phyloP scores from a whole-genome alignment of 1,140 invertebrate species.

The Campoletis sonorensis region DNA sequence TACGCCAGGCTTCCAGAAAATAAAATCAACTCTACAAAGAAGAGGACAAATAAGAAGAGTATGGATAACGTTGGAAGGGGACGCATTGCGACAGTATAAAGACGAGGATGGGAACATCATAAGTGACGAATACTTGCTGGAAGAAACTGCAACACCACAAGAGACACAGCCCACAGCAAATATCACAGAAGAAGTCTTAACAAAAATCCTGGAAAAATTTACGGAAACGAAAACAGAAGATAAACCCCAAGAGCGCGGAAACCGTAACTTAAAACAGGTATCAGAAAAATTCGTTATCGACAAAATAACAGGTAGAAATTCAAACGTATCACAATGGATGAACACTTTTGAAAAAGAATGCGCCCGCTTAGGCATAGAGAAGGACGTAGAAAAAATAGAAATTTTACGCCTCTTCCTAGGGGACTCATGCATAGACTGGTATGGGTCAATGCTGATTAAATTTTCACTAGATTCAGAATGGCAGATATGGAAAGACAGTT shows the following conservation, averaged over 20 bases:
- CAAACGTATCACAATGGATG: constrained; percentile 51
- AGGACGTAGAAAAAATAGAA: constrained; percentile 46
- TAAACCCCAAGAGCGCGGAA: constrained; percentile 24
- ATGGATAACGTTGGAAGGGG: constrained; percentile 59
- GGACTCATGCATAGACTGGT: constrained; percentile 50
- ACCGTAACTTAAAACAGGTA: constrained; percentile 39
- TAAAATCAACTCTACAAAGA: constrained; percentile 66
- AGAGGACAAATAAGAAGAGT: constrained; percentile 65
- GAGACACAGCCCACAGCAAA: not conserved
- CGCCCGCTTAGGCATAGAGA: constrained; percentile 34
- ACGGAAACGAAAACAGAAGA: constrained; percentile 40
- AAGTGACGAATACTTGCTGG: constrained; percentile 42
- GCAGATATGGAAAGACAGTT: constrained; percentile 51
- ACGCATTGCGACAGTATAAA: constrained; percentile 2
- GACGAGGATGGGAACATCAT: constrained; percentile 53
- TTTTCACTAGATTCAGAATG: constrained; percentile 50
- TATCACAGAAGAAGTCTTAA: constrained; percentile 24
- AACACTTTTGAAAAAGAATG: constrained; percentile 51
- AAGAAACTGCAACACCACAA: constrained; percentile 37
- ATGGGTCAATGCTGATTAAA: constrained; percentile 52
- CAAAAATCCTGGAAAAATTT: constrained; percentile 48
- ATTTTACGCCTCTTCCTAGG: constrained; percentile 48
- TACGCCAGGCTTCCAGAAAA: constrained; percentile 61
- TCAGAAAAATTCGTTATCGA: constrained; percentile 49
- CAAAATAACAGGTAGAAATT: constrained; percentile 50